Percentiles rank a stretch among this genome's conserved stretches.
Evolutionary conservation across 2,113 vertebrate genomes (phyloP).

Genomic region (Grammatotria lemairii): DNA sequence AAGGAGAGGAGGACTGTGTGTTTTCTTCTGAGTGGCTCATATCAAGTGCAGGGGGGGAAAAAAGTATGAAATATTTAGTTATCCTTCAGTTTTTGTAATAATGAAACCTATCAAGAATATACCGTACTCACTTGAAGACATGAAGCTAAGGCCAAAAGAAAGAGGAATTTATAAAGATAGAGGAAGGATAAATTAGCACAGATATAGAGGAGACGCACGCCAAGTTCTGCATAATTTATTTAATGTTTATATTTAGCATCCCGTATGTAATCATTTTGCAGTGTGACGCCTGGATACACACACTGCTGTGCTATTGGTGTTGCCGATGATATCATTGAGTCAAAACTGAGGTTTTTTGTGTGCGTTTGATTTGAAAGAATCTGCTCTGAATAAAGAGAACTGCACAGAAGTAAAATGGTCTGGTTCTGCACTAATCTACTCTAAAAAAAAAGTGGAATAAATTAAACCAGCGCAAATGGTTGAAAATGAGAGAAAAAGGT

Average conservation of each 20-base stretch:
- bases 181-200: neutral
- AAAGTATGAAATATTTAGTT: neutral
- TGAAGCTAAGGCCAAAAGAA: neutral
- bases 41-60: neutral
- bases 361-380: neutral
- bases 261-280: neutral
- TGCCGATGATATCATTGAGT: neutral
- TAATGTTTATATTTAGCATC: neutral
- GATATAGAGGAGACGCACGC: neutral
- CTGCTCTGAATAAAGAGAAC: neutral
- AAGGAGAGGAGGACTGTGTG: slow-evolving; percentile 4
- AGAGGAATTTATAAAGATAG: neutral
- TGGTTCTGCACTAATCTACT: neutral
- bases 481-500: slow-evolving; percentile 5
- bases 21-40: neutral
- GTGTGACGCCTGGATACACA: neutral
- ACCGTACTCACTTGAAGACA: neutral
- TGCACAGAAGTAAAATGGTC: neutral
- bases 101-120: neutral
- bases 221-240: neutral
- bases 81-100: neutral
- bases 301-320: neutral
- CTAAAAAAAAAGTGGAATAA: neutral
- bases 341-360: neutral
- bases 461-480: neutral